Base-by-base conservation (phyloP, 2,888 invertebrate species). In the Melolontha melolontha region DNA sequence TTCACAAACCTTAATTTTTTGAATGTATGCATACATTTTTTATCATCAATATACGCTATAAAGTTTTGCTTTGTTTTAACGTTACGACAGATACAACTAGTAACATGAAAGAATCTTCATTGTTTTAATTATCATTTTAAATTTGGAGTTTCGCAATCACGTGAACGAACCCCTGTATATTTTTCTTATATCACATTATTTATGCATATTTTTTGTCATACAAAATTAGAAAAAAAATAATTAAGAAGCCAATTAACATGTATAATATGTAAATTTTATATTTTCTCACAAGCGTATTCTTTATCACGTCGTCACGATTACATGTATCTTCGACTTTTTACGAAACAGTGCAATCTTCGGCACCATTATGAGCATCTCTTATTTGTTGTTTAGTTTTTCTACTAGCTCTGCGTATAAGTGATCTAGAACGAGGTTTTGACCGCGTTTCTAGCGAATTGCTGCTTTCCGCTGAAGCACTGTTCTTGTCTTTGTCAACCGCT, bases 321-420 rank as follows among this genome's bases (percentile, higher is more conserved):
- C 16, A 52, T 41, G 27, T 34, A 64, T 63, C 40, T 39, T 41
- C 14, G 27, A 22, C 29, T 11, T 42, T 76, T 88, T 90, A 92
- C 76, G 91, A 91, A 76, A 92, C 87, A 79, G 86, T 89, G 79
- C 92, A 92, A 79, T 91, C 91, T 73, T 92, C 90, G 34, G 86
- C 84, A 66, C 82, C 83, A 66, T 81, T 85, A 73, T 90, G 89
- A 51, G 90, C 88, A 76, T 92, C 91, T 74, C 91, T 86, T 75
- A 92, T 90, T 84, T 92, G 92, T 79, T 92, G 92, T 78, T 92
- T 92, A 70, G 92, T 89, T 83, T 92, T 93, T 74, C 92, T 88
- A 77, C 92, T 92, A 68, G 92, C 91, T 71, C 94, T 87, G 73
- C 94, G 86, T 75, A 94, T 94, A 70, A 94, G 87, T 70, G 92